These are phyloP conservation scores for Microctenopoma lineatum DNA, from an alignment of 2,797 vertebrate genomes.

Conservation along the genomic window DNA sequence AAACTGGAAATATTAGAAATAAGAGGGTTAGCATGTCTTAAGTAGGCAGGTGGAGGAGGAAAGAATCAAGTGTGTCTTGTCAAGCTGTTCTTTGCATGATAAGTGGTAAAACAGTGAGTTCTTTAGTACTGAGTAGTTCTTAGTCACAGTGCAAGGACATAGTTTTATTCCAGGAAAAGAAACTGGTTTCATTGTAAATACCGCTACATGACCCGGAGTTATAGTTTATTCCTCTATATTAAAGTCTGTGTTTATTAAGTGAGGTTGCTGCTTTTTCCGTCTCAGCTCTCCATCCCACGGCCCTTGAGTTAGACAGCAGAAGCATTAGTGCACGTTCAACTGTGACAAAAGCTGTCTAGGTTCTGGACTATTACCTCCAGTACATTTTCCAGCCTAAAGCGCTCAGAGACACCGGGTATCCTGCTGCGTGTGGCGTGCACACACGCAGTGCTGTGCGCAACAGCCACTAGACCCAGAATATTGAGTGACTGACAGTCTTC, in stretches of 20 bases:
- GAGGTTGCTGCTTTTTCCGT: constrained; percentile 24
- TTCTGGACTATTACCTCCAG: constrained; percentile 11
- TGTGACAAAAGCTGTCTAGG: constrained; percentile 24
- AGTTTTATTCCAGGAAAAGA: neutral
- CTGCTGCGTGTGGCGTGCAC: constrained; percentile 2
- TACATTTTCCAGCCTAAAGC: constrained; percentile 4
- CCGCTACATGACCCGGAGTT: constrained; percentile 3
- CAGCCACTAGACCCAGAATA: neutral
- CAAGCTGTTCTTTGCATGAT: constrained; percentile 15
- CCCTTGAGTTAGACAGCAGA: constrained; percentile 21
- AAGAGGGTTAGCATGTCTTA: neutral
- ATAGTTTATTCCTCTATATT: neutral
- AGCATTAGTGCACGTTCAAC: constrained; percentile 27
- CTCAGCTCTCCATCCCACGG: neutral
- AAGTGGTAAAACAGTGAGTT: constrained; percentile 7
- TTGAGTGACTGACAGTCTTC: constrained; percentile 7
- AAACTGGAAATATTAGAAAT: neutral
- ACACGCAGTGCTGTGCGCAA: neutral
- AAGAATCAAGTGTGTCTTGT: neutral
- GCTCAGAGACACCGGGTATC: neutral
- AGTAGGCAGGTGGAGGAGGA: neutral
- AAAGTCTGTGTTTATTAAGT: neutral
- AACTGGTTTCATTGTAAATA: neutral
- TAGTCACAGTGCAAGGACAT: neutral
- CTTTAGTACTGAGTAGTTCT: constrained; percentile 6